Evolutionary conservation across 2,888 invertebrate genomes (phyloP).

Genomic region (Pelosia muscerda): DNA sequence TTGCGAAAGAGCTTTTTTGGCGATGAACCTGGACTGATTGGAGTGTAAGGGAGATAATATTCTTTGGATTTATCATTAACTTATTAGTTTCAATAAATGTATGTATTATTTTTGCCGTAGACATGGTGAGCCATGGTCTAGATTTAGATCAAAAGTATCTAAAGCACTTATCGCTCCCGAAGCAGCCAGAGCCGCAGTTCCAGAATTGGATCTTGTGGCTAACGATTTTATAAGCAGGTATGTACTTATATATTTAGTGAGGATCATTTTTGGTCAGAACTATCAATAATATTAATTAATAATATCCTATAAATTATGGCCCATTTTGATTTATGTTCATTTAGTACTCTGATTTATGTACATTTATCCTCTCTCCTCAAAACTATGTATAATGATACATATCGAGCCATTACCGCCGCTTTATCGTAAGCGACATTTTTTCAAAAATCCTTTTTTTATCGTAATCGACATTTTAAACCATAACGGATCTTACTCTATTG

Average conservation of each 20-base stretch:
- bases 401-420: no score
- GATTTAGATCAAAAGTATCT: conserved; percentile 93
- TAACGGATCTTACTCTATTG: no score
- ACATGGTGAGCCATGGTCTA: conserved; percentile 95
- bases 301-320: background rate
- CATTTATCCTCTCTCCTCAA: background rate
- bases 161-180: conserved; percentile 93
- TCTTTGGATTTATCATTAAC: conserved; percentile 2
- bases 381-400: conserved; percentile 8
- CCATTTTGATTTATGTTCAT: background rate
- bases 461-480: no score
- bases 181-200: conserved; percentile 92
- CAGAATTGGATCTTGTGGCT: conserved; percentile 91
- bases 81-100: background rate
- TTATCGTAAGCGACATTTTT: no score
- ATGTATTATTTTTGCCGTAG: conserved; percentile 77
- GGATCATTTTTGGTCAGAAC: background rate
- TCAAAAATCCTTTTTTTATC: no score
- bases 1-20: conserved; percentile 90
- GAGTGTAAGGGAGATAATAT: conserved; percentile 88
- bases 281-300: background rate
- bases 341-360: no score
- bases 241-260: conserved; percentile 16
- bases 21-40: conserved; percentile 90
- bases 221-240: conserved; percentile 91